Base-by-base conservation (phyloP, 2,888 invertebrate genomes). In the Pilophorus perplexus region DNA sequence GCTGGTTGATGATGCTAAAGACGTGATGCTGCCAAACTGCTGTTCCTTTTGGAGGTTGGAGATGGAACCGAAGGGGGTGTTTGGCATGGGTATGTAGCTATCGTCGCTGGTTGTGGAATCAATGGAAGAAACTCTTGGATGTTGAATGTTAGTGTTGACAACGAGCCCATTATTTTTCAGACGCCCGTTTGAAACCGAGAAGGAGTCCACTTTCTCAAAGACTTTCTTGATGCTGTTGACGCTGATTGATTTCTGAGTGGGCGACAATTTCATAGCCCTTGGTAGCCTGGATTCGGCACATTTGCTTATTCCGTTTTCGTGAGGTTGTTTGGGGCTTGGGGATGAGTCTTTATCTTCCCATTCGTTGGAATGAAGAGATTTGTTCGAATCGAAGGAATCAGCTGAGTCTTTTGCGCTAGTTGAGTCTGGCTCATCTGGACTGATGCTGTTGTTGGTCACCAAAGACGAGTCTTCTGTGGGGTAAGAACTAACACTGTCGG, bases 181-280 rank as follows among this genome's bases (percentile, higher is more conserved):
- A 12, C 68, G 66, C 14, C 64, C 64, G 27, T 68, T 65, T 46
- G 66, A 22, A 25, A 54, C 46, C n/a, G 42, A 22, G 73, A 69
- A 66, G 14, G 67, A 71, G 55, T 80, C 79, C 1, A 76, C 74
- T 69, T 78, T 79, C 69, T 85, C 84, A 71, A 85, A 80, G 44
- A 82, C 83, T 71, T 81, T 81, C 67, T 82, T 79, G 72, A 84
- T 80, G 72, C 83, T 83, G 62, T 80, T 83, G 1, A 84, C 84
- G 66, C 52, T 78, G 6, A 69, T 60, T 14, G 67, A 37, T 28
- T 67, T 67, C 42, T 66, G 66, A 25, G 38, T 57, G 1, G 66
- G 46, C 6, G 57, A 57, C 1, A 40, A 27, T 33, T 66, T 66
- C 16, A 37, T 48, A 8, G 46, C 16, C 23, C 52, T 44, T 5